These are phyloP conservation scores for Mythimna pallens DNA, from an alignment of 2,888 invertebrate species.

Conservation along the genomic window DNA sequence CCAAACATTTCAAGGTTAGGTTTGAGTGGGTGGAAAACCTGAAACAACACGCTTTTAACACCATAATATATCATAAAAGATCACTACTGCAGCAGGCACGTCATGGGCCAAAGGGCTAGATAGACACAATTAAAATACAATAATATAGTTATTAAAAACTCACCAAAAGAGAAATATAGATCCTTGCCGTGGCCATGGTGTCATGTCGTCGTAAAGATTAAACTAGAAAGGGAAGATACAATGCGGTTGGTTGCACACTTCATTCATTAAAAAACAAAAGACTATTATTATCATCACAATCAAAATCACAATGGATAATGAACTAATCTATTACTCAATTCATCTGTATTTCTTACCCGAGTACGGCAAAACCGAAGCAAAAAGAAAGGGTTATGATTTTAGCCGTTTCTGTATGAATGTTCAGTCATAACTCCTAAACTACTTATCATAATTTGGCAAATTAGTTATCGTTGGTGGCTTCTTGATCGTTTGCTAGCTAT, in stretches of 20 bases:
- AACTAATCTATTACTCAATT: background rate
- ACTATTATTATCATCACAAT: slow-evolving; percentile 34
- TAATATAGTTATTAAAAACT: slow-evolving; percentile 9
- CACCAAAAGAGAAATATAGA: slow-evolving; percentile 18
- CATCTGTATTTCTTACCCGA: background rate
- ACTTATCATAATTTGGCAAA: background rate
- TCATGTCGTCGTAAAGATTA: background rate
- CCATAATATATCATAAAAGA: background rate
- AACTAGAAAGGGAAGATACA: background rate
- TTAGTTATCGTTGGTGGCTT: background rate
- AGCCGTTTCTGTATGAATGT: background rate
- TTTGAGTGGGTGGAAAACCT: too few species aligned
- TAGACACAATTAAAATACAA: background rate
- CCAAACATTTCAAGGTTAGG: background rate
- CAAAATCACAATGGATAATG: slow-evolving; percentile 23
- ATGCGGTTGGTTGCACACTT: too few species aligned
- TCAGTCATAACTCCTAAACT: background rate
- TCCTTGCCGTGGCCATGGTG: slow-evolving; percentile 11
- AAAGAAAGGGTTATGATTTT: background rate
- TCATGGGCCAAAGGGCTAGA: background rate
- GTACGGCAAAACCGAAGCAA: background rate
- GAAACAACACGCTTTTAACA: background rate
- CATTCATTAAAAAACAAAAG: slow-evolving; percentile 27
- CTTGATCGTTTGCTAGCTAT: background rate
- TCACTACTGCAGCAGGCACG: background rate